A percentile compares a stretch with the other conserved stretches of the same genome.
Evolutionary conservation across 2,797 vertebrate genomes (phyloP).

Genomic region (Spinibarbus caldwelli): DNA sequence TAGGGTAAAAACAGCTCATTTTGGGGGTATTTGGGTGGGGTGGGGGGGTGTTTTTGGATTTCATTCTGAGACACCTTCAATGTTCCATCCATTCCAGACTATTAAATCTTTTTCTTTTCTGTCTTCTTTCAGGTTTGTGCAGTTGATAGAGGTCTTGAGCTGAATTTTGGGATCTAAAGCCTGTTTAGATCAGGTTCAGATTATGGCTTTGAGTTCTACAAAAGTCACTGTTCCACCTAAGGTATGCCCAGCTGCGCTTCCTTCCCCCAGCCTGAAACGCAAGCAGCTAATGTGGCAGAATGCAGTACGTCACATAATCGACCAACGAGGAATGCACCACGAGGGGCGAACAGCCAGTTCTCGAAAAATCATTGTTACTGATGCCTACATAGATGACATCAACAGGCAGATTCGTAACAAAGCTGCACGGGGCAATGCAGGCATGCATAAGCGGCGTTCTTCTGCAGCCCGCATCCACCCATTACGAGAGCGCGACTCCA

Average conservation of each 20-base stretch:
- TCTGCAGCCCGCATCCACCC: slow-evolving; percentile 71
- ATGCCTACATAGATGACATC: slow-evolving; percentile 70
- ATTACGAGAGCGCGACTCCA: slow-evolving; percentile 58
- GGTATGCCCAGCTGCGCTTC: slow-evolving; percentile 26
- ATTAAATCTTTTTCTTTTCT: not conserved
- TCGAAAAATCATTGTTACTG: slow-evolving; percentile 67
- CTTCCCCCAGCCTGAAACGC: slow-evolving; percentile 43
- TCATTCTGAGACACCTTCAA: not conserved
- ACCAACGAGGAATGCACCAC: slow-evolving; percentile 62
- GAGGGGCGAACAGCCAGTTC: slow-evolving; percentile 6
- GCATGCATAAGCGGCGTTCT: slow-evolving; percentile 69
- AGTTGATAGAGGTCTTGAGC: not conserved
- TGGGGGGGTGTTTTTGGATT: not conserved
- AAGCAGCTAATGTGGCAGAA: slow-evolving; percentile 71
- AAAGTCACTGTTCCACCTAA: slow-evolving; percentile 5
- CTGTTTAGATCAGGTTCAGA: not conserved
- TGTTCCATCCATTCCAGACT: not conserved
- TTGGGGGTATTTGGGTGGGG: not conserved
- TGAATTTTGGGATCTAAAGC: slow-evolving; percentile 15
- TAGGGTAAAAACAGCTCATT: not conserved
- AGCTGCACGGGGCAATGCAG: slow-evolving; percentile 66
- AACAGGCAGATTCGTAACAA: slow-evolving; percentile 77
- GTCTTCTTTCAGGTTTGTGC: slow-evolving; percentile 16
- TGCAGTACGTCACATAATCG: slow-evolving; percentile 67
- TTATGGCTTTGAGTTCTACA: slow-evolving; percentile 24